Percentiles rank a stretch among this genome's conserved stretches.
Evolutionary conservation across 2,797 vertebrate genomes (phyloP).

Genomic region (Chrysolophus pictus): DNA sequence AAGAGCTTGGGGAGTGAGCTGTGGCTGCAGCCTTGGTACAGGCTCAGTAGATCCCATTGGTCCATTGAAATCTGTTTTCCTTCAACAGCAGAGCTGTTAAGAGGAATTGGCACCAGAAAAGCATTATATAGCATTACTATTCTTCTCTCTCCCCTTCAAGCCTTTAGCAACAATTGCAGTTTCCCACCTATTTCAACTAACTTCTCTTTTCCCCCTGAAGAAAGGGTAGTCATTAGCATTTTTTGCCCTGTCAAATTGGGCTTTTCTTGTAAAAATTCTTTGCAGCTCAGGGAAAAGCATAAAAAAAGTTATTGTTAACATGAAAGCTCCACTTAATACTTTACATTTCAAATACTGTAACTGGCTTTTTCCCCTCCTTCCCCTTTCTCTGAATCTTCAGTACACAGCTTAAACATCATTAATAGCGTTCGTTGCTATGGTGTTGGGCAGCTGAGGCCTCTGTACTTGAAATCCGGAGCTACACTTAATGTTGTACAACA

Average conservation of each 20-base stretch:
- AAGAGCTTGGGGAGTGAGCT: constrained; percentile 14
- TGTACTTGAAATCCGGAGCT: constrained; percentile 29
- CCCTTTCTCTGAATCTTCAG: constrained; percentile 46
- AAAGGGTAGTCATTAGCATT: constrained; percentile 60
- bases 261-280: constrained; percentile 54
- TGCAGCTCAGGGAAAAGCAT: constrained; percentile 28
- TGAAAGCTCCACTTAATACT: constrained; percentile 65
- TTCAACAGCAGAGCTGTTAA: background rate
- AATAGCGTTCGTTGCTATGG: constrained; percentile 66
- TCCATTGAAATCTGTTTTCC: constrained; percentile 23
- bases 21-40: background rate
- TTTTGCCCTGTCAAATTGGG: constrained; percentile 37
- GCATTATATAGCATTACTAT: constrained; percentile 32
- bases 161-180: constrained; percentile 49
- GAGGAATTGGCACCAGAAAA: constrained; percentile 44
- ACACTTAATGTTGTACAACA: constrained; percentile 53
- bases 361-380: constrained; percentile 10
- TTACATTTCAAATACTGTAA: constrained; percentile 65
- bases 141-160: constrained; percentile 44
- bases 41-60: background rate
- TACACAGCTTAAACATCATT: constrained; percentile 46
- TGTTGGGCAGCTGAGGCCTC: constrained; percentile 19
- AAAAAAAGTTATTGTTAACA: constrained; percentile 60
- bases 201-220: constrained; percentile 54
- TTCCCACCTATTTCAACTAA: constrained; percentile 71